Evolutionary conservation across 2,888 invertebrate species (phyloP).

Genomic region (Lasius platythorax): DNA sequence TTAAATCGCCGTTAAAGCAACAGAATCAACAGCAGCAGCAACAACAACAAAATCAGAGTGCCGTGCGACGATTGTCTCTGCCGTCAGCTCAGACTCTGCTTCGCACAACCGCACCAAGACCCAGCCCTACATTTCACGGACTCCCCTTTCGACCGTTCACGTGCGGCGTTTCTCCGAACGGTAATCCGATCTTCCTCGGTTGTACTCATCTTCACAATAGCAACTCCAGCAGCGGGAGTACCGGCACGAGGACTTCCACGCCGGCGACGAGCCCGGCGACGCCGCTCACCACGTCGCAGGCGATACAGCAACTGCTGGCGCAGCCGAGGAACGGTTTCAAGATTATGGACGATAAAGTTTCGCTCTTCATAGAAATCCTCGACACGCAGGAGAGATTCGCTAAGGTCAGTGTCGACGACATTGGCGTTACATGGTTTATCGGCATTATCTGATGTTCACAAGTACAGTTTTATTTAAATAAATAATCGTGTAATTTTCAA

Average conservation of each 20-base stretch:
- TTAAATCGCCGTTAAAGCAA: constrained; percentile 85
- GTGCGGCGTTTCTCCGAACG: constrained; percentile 85
- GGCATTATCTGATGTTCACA: background rate
- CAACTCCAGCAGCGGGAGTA: constrained; percentile 78
- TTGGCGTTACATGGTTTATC: constrained; percentile 56
- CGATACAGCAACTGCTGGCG: constrained; percentile 90
- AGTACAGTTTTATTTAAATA: background rate
- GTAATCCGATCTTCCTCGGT: constrained; percentile 86
- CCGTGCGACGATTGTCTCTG: constrained; percentile 87
- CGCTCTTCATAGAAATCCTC: constrained; percentile 93
- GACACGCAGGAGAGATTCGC: constrained; percentile 94
- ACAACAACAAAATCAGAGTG: constrained; percentile 87
- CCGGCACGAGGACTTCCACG: constrained; percentile 80
- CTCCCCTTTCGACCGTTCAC: constrained; percentile 86
- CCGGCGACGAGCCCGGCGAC: constrained; percentile 83
- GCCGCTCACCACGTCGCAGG: constrained; percentile 88
- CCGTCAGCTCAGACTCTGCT: constrained; percentile 87
- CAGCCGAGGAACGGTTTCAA: constrained; percentile 92
- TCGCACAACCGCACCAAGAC: constrained; percentile 87
- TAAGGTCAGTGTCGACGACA: constrained; percentile 88
- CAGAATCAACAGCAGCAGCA: constrained; percentile 84
- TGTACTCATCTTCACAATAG: constrained; percentile 86
- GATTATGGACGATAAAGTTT: constrained; percentile 92
- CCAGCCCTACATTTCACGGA: constrained; percentile 89
- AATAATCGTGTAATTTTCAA: background rate